These are phyloP conservation scores for Oxygymnocypris stewartii DNA, from an alignment of 2,113 vertebrate species.

Conservation along the genomic window DNA sequence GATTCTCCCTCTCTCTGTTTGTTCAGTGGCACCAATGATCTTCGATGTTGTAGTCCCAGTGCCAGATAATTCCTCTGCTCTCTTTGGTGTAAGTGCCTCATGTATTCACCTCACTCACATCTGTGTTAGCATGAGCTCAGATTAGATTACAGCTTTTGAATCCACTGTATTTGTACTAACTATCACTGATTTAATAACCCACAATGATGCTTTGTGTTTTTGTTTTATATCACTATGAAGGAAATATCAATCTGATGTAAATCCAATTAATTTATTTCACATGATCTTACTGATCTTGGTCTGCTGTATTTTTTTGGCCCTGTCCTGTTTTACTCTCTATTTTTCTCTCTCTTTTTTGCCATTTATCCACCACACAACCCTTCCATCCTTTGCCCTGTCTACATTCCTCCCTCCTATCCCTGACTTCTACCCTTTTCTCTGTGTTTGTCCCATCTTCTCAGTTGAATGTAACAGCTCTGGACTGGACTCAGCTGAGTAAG, in stretches of 20 bases:
- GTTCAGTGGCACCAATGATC: constrained; percentile 83
- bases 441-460: constrained; percentile 58
- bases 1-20: constrained; percentile 40
- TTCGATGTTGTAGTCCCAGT: constrained; percentile 86
- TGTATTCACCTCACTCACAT: constrained; percentile 27
- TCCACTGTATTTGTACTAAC: constrained; percentile 4
- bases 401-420: constrained; percentile 23
- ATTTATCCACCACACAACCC: constrained; percentile 49
- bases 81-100: constrained; percentile 86
- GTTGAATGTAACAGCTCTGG: constrained; percentile 93
- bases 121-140: constrained; percentile 10
- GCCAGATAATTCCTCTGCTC: constrained; percentile 86
- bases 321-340: constrained; percentile 16
- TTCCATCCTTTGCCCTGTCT: constrained; percentile 45
- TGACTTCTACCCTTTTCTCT: constrained; percentile 46
- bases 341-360: constrained; percentile 20
- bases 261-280: neutral
- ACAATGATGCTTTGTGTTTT: neutral
- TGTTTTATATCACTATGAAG: neutral
- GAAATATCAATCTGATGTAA: neutral
- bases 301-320: neutral
- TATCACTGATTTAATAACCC: neutral
- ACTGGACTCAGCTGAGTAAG: constrained; percentile 96
- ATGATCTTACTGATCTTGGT: neutral
- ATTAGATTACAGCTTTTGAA: neutral